These are phyloP conservation scores for Unio delphinus DNA, from an alignment of 2,888 invertebrate genomes.

Conservation along the genomic window DNA sequence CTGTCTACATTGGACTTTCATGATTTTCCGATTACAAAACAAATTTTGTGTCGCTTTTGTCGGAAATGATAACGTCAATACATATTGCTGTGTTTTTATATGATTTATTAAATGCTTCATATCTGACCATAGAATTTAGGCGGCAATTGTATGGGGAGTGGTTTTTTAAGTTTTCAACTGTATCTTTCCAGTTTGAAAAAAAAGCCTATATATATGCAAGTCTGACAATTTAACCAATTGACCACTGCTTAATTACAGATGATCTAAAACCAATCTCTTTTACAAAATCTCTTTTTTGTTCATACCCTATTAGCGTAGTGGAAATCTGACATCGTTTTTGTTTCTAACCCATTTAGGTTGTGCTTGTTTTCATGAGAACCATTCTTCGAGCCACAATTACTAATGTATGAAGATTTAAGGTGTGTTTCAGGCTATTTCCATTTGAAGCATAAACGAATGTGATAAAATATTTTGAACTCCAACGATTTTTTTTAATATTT, in stretches of 20 bases:
- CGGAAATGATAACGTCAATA: constrained; percentile 11
- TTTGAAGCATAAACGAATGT: too few species aligned
- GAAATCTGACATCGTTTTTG: constrained; percentile 15
- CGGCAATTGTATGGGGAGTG: constrained; percentile 16
- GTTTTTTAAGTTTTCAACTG: constrained; percentile 14
- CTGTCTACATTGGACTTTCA: constrained; percentile 6
- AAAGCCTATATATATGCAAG: constrained; percentile 22
- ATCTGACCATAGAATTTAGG: constrained; percentile 11
- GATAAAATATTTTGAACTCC: too few species aligned
- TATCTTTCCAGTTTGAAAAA: constrained; percentile 30
- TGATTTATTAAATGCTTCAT: constrained; percentile 11
- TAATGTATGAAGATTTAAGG: too few species aligned
- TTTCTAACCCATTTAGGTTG: neutral
- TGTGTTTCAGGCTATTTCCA: too few species aligned
- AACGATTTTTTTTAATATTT: too few species aligned
- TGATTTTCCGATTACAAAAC: constrained; percentile 1
- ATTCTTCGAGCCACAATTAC: too few species aligned
- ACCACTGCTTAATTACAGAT: constrained; percentile 20
- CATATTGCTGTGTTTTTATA: constrained; percentile 2
- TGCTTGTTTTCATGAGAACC: too few species aligned
- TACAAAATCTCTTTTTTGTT: constrained; percentile 17
- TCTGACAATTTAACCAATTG: constrained; percentile 22
- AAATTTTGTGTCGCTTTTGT: neutral
- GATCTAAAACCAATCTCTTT: constrained; percentile 19
- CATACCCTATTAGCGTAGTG: constrained; percentile 22